A percentile compares a stretch with the other conserved stretches of the same genome.
Evolutionary conservation across 2,113 vertebrate species (phyloP).

Genomic region (Narcine bancroftii): DNA sequence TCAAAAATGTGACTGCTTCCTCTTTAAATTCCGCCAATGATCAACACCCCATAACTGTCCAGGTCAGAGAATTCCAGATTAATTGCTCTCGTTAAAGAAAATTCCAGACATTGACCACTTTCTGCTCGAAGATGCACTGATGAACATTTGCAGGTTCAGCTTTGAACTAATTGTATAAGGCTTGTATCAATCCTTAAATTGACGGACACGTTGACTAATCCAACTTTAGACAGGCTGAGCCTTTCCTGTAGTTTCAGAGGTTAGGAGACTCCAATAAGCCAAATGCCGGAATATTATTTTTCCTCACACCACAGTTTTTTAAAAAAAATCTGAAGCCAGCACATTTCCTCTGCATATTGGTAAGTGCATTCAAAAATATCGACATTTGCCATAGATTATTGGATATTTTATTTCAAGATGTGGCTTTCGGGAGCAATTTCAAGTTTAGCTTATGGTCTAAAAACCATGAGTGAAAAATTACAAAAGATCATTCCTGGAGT

Average conservation of each 20-base stretch:
- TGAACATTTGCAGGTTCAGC: background rate
- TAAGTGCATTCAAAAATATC: background rate
- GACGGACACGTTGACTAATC: background rate
- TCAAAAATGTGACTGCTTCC: no score
- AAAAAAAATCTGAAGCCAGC: background rate
- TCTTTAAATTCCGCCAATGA: no score
- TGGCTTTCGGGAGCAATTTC: background rate
- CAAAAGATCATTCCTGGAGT: background rate
- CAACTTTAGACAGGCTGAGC: background rate
- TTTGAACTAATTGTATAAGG: background rate
- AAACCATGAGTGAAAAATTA: background rate
- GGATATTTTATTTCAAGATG: background rate
- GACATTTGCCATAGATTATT: background rate
- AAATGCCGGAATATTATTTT: background rate
- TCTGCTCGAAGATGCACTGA: background rate
- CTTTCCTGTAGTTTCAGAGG: background rate
- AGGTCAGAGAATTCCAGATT: no score
- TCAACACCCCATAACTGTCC: no score
- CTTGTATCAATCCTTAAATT: background rate
- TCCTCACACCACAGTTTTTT: background rate
- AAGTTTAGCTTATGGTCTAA: background rate
- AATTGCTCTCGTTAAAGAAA: no score
- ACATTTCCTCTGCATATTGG: background rate
- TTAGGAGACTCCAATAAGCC: background rate
- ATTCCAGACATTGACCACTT: no score